Evolutionary conservation across 2,888 invertebrate species (phyloP).

Genomic region (Tachina fera): DNA sequence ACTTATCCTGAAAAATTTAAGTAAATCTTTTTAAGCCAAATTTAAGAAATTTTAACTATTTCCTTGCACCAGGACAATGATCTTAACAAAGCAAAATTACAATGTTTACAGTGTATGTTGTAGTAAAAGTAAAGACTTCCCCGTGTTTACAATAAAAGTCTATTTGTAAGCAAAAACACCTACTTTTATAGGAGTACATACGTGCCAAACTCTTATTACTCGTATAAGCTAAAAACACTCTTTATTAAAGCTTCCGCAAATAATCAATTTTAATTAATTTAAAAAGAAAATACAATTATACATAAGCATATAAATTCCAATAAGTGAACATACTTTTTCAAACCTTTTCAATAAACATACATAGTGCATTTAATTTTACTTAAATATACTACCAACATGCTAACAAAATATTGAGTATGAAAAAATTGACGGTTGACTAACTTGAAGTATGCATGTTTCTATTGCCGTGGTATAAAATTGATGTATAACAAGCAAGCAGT

Average conservation of each 20-base stretch:
- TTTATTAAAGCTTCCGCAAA: constrained; percentile 72
- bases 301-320: constrained; percentile 17
- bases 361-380: constrained; percentile 49
- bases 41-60: neutral
- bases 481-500: constrained; percentile 67
- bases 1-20: too few species aligned
- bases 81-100: neutral
- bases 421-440: constrained; percentile 65
- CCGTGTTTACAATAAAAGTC: constrained; percentile 39
- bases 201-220: constrained; percentile 70
- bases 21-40: too few species aligned
- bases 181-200: constrained; percentile 55
- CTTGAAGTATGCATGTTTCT: constrained; percentile 52
- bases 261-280: constrained; percentile 53
- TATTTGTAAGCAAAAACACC: constrained; percentile 47
- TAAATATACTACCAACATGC: constrained; percentile 62
- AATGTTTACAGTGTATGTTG: neutral
- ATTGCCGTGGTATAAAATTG: constrained; percentile 68
- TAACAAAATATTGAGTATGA: constrained; percentile 67
- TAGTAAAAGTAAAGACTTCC: neutral
- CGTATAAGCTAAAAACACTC: constrained; percentile 65
- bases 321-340: constrained; percentile 36
- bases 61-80: constrained; percentile 4
- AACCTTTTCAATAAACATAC: constrained; percentile 42
- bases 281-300: neutral